Evolutionary conservation across 2,113 vertebrate genomes (phyloP).

Genomic region (Gavialis gangeticus): DNA sequence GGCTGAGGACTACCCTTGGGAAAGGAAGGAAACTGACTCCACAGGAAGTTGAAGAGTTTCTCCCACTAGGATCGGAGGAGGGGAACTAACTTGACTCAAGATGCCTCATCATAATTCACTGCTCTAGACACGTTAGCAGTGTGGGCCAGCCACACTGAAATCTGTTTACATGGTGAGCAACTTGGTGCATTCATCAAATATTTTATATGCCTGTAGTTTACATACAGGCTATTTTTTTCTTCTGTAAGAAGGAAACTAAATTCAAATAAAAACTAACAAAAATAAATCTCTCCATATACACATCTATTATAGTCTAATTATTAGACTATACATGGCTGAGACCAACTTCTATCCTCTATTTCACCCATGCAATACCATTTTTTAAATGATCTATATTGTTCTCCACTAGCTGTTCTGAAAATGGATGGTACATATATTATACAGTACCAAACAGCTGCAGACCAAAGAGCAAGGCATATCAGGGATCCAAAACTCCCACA

Average conservation of each 20-base stretch:
- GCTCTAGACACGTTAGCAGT: not conserved
- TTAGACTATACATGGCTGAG: not conserved
- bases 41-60: not conserved
- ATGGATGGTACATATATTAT: rapidly evolving
- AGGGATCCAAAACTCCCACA: not conserved
- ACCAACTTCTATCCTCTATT: not conserved
- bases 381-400: not conserved
- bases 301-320: not conserved
- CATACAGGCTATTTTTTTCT: not conserved
- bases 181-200: not conserved
- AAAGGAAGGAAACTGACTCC: not conserved
- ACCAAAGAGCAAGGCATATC: not conserved
- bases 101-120: not conserved
- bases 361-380: rapidly evolving
- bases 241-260: not conserved
- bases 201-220: not conserved
- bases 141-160: not conserved
- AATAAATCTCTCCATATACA: not conserved
- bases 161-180: not conserved
- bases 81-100: rapidly evolving
- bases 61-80: not conserved
- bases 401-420: rapidly evolving
- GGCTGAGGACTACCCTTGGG: not conserved
- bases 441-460: not conserved
- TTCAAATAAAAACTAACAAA: not conserved